Percentiles rank a stretch among this genome's conserved stretches.
Evolutionary conservation across 2,113 vertebrate species (phyloP).

Genomic region (Struthio camelus): DNA sequence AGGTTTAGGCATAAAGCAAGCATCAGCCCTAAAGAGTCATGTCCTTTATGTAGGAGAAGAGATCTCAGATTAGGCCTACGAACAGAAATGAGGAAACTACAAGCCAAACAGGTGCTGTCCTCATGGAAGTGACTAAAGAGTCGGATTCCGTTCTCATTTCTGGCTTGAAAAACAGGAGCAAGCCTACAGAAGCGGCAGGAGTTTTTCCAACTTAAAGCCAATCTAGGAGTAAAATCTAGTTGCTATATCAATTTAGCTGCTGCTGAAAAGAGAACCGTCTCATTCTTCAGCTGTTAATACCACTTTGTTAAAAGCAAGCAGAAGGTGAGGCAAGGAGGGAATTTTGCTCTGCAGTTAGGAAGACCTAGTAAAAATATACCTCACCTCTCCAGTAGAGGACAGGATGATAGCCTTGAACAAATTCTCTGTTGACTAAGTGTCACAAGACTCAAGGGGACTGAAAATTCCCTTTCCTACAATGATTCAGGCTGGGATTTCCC

Average conservation of each 20-base stretch:
- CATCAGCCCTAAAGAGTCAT: neutral
- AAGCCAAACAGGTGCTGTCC: neutral
- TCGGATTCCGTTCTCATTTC: neutral
- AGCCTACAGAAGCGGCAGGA: neutral
- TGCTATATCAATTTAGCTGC: neutral
- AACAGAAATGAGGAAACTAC: neutral
- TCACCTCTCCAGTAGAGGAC: neutral
- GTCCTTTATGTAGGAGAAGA: neutral
- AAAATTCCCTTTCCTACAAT: constrained; percentile 26
- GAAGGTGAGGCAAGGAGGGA: neutral
- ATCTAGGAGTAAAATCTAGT: neutral
- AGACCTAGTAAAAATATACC: neutral
- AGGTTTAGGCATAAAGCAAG: neutral
- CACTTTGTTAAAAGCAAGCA: neutral
- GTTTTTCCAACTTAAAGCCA: neutral
- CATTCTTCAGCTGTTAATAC: neutral
- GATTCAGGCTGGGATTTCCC: constrained; percentile 53
- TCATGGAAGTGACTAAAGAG: neutral
- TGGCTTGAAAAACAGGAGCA: neutral
- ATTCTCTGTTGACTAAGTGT: neutral
- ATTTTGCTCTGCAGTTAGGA: neutral
- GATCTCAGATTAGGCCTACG: neutral
- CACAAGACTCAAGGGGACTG: neutral
- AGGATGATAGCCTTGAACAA: neutral
- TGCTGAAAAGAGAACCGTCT: neutral